Conservation (phyloP, 2,888 invertebrate species). For the Noctua fimbriata region DNA sequence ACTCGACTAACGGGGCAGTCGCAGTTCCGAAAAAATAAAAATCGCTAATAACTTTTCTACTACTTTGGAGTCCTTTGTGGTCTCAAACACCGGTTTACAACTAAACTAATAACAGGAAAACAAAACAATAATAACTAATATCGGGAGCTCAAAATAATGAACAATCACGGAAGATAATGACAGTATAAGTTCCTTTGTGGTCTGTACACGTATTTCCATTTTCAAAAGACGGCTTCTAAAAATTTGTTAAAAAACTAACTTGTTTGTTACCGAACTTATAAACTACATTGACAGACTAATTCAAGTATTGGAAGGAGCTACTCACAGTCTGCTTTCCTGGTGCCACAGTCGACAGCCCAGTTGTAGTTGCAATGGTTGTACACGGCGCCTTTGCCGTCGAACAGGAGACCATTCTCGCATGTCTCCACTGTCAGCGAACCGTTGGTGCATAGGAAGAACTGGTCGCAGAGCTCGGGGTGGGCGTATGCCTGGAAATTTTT, state of each 20-base stretch:
- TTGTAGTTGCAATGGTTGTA: conserved; percentile 98
- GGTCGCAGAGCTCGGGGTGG: conserved; percentile 96
- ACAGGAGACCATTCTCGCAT: conserved; percentile 97
- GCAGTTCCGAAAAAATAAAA: neutral
- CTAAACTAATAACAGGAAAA: too few species aligned
- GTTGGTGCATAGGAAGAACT: conserved; percentile 97
- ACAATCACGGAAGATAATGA: too few species aligned
- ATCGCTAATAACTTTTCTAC: neutral
- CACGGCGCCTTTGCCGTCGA: conserved; percentile 96
- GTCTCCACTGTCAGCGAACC: conserved; percentile 97
- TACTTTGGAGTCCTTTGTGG: neutral
- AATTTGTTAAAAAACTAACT: neutral
- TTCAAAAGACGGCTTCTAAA: too few species aligned
- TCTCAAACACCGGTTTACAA: too few species aligned
- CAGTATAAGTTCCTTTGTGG: too few species aligned
- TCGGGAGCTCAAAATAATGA: too few species aligned
- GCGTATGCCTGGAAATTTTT: conserved; percentile 92
- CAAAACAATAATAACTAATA: too few species aligned
- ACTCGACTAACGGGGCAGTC: too few species aligned
- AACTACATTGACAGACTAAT: neutral
- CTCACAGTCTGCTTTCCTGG: conserved; percentile 95
- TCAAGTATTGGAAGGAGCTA: conserved; percentile 14
- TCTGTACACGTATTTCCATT: neutral
- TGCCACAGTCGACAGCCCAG: conserved; percentile 97
- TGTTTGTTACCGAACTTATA: too few species aligned